Conservation (phyloP, 2,797 vertebrate genomes). For the Periparus ater region DNA sequence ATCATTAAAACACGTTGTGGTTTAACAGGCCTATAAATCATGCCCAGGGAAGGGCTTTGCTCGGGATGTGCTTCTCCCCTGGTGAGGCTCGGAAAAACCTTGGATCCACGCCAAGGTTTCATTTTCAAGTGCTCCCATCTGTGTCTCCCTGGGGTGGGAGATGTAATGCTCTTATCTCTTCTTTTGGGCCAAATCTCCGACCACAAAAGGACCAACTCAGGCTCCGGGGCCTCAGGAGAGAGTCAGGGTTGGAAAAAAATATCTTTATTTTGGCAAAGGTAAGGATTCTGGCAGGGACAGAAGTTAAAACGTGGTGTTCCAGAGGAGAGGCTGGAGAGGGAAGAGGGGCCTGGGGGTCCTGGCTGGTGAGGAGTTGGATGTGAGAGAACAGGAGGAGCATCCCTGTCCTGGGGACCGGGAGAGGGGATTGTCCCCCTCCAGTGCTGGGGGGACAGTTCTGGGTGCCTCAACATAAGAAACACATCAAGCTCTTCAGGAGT, state of each 20-base stretch:
- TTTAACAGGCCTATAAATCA: constrained; percentile 1
- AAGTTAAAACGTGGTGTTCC: not conserved
- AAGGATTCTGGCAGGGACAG: not conserved
- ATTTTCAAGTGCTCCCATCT: not conserved
- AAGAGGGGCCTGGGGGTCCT: not conserved
- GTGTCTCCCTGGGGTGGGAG: constrained; percentile 6
- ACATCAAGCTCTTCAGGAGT: not conserved
- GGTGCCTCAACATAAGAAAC: too few species aligned
- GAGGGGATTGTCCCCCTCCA: not conserved
- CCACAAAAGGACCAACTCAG: not conserved
- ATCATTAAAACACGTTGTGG: not conserved
- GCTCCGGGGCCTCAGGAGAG: not conserved
- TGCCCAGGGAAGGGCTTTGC: not conserved
- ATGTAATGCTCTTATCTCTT: not conserved
- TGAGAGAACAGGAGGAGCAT: not conserved
- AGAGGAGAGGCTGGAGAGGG: not conserved
- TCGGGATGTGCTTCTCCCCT: not conserved
- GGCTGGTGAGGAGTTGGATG: not conserved
- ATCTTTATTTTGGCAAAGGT: not conserved
- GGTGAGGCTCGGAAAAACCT: not conserved
- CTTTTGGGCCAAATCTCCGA: not conserved
- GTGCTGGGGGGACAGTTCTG: not conserved
- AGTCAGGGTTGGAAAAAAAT: not conserved
- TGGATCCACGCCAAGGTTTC: not conserved
- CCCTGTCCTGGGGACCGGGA: not conserved